Evolutionary conservation across 2,888 invertebrate species (phyloP), one percentile per base, ranked within the genome.

Genomic region (Amphipyra berbera): DNA sequence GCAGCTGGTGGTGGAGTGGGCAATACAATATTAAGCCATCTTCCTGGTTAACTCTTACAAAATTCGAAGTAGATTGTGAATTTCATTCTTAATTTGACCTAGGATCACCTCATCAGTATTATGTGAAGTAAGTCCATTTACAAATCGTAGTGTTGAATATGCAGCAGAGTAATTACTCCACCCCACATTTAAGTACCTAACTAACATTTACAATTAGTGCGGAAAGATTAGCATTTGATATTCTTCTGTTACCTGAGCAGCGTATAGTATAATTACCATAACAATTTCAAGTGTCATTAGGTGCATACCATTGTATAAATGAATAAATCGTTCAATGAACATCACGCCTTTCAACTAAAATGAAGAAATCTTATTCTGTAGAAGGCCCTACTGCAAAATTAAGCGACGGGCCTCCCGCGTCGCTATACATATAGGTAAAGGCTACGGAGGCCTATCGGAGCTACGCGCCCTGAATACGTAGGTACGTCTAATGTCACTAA

Each of bases 381-480:
- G 61, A 74, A 77, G 76, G 76, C 61, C 58, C 59, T 48, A 68
- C 66, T 72, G 61, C 66, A 66, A 67, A 73, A 64, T 64, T 53
- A 55, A 61, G 54, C 47, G 42, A 48, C 66, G 64, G 61, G 47
- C 60, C 68, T 65, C 64, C 50, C 35, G 30, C 30, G 7, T 30
- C 30, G 30, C 30, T 7, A 7, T 6, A 6, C 4, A 7, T 2
- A 6, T 54, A 13, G n/a, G 15, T 53, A 35, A 58, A 40, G 42
- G 54, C 42, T 67, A 45, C 48, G 42, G 52, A 58, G 46, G 61
- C 46, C 65, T 42, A 45, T 65, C 49, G 27, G 49, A 68, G 47
- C 38, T 45, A 78, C 77, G 85, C 78, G 79, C 56, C 76, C 82
- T 81, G 84, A 82, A 84, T 85, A 77, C 56, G 50, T n/a, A n/a